Conservation (phyloP, 2,888 invertebrate species). For the Pristionchus japonicus region DNA sequence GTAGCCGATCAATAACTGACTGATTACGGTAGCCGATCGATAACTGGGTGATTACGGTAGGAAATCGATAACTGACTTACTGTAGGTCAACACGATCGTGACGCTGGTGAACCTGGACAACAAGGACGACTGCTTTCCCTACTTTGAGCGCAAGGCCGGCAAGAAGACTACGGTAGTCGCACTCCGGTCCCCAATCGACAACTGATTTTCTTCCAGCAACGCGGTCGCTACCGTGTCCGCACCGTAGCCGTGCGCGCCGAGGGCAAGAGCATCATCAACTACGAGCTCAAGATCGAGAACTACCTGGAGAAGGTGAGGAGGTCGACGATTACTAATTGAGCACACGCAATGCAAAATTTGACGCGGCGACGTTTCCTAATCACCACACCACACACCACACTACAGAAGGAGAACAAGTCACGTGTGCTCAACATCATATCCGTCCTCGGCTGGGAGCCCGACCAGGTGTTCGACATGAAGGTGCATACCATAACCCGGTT, state of each 20-base stretch:
- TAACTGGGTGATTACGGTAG: not conserved
- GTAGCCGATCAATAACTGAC: not conserved
- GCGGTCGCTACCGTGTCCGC: not conserved
- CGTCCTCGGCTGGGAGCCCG: constrained; percentile 23
- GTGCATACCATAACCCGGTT: not conserved
- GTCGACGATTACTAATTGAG: not conserved
- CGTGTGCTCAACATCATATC: constrained; percentile 30
- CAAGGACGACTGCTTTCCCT: constrained; percentile 27
- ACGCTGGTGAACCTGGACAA: not conserved
- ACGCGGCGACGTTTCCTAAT: not conserved
- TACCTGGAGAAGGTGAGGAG: constrained; percentile 29
- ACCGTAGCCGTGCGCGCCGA: constrained; percentile 18
- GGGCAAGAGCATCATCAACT: constrained; percentile 23
- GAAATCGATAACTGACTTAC: not conserved
- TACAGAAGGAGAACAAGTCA: constrained; percentile 16
- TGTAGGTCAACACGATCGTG: constrained; percentile 39
- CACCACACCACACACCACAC: not conserved
- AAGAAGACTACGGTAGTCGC: constrained; percentile 31
- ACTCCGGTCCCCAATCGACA: not conserved
- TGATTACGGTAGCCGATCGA: constrained; percentile 16
- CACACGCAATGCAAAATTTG: not conserved
- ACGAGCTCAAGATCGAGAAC: constrained; percentile 43
- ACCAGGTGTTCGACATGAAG: not conserved
- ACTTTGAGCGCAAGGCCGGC: constrained; percentile 34
- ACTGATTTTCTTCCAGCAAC: constrained; percentile 8